Conservation (phyloP, 2,888 invertebrate species). For the Aphodius sticticus region DNA sequence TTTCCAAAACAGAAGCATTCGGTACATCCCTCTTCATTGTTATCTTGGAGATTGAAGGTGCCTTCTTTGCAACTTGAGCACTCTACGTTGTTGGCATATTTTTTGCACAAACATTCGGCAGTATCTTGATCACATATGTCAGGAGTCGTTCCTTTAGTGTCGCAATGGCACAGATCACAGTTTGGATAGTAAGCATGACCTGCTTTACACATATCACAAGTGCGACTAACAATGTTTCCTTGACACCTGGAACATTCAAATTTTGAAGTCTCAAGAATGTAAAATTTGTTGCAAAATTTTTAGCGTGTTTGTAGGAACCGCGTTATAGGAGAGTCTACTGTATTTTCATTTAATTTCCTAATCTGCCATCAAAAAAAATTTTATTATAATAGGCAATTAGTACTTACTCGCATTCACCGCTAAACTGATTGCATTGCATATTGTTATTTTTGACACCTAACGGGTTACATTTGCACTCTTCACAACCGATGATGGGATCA, state of each 20-base stretch:
- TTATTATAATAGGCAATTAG: background rate
- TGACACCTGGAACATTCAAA: constrained; percentile 70
- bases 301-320: too few relatives aligned
- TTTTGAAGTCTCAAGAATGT: too few relatives aligned
- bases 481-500: constrained; percentile 94
- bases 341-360: background rate
- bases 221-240: constrained; percentile 84
- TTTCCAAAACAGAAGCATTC: constrained; percentile 98
- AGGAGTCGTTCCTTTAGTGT: constrained; percentile 77
- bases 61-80: constrained; percentile 90
- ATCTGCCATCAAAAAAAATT: background rate
- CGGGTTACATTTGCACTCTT: constrained; percentile 90
- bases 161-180: constrained; percentile 86
- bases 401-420: constrained; percentile 83
- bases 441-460: constrained; percentile 77
- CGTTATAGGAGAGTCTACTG: background rate
- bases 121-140: constrained; percentile 84
- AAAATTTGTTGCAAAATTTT: too few relatives aligned
- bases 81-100: constrained; percentile 75
- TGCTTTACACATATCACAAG: constrained; percentile 86
- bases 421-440: constrained; percentile 86
- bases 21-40: constrained; percentile 91
- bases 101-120: constrained; percentile 84
- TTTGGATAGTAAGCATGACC: constrained; percentile 90
- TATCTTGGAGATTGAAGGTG: constrained; percentile 86